Conservation (phyloP, 2,113 vertebrate species). For the Motacilla tschutschensis region DNA sequence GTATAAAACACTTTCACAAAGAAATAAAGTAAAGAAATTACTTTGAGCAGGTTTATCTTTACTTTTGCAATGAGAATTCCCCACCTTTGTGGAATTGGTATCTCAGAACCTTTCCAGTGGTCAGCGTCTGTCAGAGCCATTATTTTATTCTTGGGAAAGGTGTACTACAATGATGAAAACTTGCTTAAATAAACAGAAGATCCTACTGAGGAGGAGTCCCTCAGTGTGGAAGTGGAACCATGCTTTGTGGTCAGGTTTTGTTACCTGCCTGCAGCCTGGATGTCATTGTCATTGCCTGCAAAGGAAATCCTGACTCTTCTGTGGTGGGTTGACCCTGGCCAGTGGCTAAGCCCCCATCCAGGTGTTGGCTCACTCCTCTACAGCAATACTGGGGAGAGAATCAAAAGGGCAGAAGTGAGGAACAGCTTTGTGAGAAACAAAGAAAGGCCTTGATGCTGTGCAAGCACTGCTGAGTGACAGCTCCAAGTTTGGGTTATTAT, state of each 20-base stretch:
- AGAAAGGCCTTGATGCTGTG: background rate
- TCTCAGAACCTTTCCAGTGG: background rate
- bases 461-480: background rate
- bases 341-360: background rate
- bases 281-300: background rate
- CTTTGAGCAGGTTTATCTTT: background rate
- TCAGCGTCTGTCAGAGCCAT: background rate
- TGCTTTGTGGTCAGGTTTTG: background rate
- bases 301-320: background rate
- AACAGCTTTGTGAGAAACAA: background rate
- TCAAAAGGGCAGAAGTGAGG: background rate
- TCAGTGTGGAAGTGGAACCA: background rate
- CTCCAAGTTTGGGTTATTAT: background rate
- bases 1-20: background rate
- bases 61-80: background rate
- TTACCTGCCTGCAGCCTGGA: background rate
- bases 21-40: background rate
- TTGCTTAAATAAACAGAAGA: background rate
- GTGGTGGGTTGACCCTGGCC: background rate
- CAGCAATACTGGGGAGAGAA: fast-evolving
- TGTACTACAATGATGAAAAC: background rate
- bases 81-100: background rate
- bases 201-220: background rate
- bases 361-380: background rate
- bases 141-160: background rate